These are phyloP conservation scores for Phlogophora meticulosa DNA, from an alignment of 2,888 invertebrate genomes.

Conservation along the genomic window DNA sequence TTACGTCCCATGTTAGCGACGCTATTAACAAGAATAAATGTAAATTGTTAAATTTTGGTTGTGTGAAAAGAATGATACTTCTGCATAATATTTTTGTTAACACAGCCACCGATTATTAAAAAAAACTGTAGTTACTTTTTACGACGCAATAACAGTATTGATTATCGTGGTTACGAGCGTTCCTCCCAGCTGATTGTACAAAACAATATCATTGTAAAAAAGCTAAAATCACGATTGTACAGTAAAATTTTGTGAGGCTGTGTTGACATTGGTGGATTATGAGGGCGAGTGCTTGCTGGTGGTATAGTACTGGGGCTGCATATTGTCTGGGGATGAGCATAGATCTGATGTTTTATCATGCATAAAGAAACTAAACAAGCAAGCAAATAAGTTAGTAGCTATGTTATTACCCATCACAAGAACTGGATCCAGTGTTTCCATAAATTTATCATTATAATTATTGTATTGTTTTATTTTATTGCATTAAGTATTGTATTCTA, in stretches of 20 bases:
- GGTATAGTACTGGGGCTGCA: neutral
- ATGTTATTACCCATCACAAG: no score
- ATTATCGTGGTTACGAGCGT: slow-evolving; percentile 52
- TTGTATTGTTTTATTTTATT: no score
- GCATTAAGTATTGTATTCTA: no score
- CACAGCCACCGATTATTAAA: slow-evolving; percentile 25
- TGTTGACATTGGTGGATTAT: slow-evolving; percentile 9
- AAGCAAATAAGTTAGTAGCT: no score
- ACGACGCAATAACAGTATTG: slow-evolving; percentile 53
- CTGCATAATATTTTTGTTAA: slow-evolving; percentile 9
- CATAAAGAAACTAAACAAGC: no score
- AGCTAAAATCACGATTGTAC: slow-evolving; percentile 30
- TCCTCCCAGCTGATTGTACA: slow-evolving; percentile 40
- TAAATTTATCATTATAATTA: no score
- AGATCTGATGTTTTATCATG: no score
- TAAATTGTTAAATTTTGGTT: no score
- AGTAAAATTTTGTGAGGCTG: slow-evolving; percentile 31
- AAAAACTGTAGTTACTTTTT: slow-evolving; percentile 50
- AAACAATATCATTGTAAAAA: slow-evolving; percentile 42
- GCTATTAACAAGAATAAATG: no score
- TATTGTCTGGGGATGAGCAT: no score
- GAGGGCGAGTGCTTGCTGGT: neutral
- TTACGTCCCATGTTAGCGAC: no score
- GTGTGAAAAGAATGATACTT: slow-evolving; percentile 15
- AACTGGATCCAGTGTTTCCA: no score